These are phyloP conservation scores for Branchinecta lynchi DNA, from an alignment of 1,140 invertebrate species.

Conservation along the genomic window DNA sequence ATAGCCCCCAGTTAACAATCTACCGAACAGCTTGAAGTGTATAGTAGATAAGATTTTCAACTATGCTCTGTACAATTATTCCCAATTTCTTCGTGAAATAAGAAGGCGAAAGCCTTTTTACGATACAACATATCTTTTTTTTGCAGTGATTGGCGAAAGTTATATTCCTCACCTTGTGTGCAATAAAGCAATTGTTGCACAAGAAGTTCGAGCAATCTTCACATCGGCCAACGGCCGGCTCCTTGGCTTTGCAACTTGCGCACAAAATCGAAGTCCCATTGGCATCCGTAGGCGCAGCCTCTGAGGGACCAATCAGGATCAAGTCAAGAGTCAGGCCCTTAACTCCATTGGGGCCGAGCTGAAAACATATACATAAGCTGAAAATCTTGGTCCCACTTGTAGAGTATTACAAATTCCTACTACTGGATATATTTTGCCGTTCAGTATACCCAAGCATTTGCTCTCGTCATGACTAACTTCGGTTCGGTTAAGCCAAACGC, in stretches of 20 bases:
- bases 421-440: no score
- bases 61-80: no score
- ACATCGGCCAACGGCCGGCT: constrained; percentile 76
- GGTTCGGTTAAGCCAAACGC: no score
- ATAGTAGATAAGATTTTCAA: no score
- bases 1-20: no score
- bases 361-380: neutral
- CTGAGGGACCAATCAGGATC: constrained; percentile 64
- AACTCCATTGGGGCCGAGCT: constrained; percentile 51
- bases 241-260: constrained; percentile 74
- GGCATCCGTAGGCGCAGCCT: constrained; percentile 60
- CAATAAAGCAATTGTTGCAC: constrained; percentile 79
- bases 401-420: no score
- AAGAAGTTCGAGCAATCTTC: constrained; percentile 83
- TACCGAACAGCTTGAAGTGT: no score
- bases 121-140: neutral
- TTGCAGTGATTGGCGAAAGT: neutral
- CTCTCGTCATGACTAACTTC: no score
- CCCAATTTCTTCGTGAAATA: no score
- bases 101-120: no score
- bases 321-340: constrained; percentile 61
- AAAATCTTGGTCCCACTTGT: no score
- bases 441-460: no score
- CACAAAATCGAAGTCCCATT: constrained; percentile 47
- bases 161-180: constrained; percentile 46